Evolutionary conservation across 2,888 invertebrate genomes (phyloP).

Genomic region (Odontocolon sp.): DNA sequence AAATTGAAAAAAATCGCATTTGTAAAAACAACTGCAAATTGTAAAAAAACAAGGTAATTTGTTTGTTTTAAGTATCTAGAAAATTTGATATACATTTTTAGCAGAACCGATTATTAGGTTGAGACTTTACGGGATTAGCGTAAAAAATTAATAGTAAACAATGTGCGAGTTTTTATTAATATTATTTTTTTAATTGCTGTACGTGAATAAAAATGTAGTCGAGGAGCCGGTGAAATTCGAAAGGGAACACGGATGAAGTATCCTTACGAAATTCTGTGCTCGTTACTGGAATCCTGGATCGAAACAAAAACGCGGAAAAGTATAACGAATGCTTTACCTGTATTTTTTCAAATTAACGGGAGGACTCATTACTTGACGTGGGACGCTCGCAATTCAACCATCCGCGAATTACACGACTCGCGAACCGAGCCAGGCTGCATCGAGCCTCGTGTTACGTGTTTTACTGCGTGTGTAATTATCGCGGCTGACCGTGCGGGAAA

Average conservation of each 20-base stretch:
- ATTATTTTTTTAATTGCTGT: not conserved
- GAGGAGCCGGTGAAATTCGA: slow-evolving; percentile 17
- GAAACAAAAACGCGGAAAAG: not conserved
- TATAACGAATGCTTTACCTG: not conserved
- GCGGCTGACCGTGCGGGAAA: slow-evolving; percentile 46
- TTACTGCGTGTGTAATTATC: slow-evolving; percentile 51
- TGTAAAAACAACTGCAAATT: too few species aligned
- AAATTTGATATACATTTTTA: too few species aligned
- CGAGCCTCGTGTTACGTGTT: slow-evolving; percentile 40
- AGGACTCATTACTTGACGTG: slow-evolving; percentile 2
- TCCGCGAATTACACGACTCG: slow-evolving; percentile 4
- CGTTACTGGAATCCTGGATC: not conserved
- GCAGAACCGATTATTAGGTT: too few species aligned
- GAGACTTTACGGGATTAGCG: too few species aligned
- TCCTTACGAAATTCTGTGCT: not conserved
- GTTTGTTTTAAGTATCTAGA: too few species aligned
- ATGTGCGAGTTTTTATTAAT: too few species aligned
- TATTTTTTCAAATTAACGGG: not conserved
- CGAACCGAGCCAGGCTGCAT: not conserved
- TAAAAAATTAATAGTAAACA: too few species aligned
- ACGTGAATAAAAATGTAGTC: not conserved
- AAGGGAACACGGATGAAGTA: not conserved
- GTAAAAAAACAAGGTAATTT: too few species aligned
- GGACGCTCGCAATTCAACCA: not conserved
- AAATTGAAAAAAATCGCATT: too few species aligned